Evolutionary conservation across 2,797 vertebrate species (phyloP), one percentile per base, ranked within the genome.

Genomic region (Hydrolagus colliei): DNA sequence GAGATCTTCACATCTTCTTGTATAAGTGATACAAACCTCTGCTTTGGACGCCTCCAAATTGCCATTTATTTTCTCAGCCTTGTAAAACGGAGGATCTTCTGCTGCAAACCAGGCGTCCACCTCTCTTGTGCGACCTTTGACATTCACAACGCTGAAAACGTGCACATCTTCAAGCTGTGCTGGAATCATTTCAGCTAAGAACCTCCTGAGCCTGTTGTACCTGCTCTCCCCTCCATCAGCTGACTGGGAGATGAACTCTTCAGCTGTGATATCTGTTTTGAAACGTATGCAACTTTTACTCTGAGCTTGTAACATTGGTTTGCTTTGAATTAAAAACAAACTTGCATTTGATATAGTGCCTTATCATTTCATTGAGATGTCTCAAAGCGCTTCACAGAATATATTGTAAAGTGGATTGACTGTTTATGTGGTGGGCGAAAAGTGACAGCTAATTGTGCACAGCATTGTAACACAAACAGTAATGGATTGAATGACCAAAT

Each of bases 21-120:
- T 90, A 86, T 22, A 35, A 62, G 73, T 35, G 11, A 22, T 27
- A 22, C 74, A 89, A 87, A 97, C 96, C 95, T 93, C 91, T 0
- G 87, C 89, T 91, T 90, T 96, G 89, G 93, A 92, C 6, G 91
- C 93, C 0, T 93, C 94, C 87, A 96, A 89, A 1, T 93, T 94
- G 76, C 96, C 96, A 11, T 94, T 95, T 67, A 97, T 93, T 89
- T 94, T 97, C 91, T 96, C 96, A 0, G 93, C 88, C 89, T 91
- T 94, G 89, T 94, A 94, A 88, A 93, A 95, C 0, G 93, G 90
- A 0, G 94, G 93, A 73, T 94, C 95, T 22, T 91, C 93, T 80
- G 94, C 94, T 0, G 94, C 91, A 41, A 96, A 96, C 96, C 96
- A 97, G 72, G 96, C 87, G 65, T 92, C 91, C 86, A 95, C 86